These are phyloP conservation scores for Catharus ustulatus DNA, from an alignment of 2,797 vertebrate species.

Conservation along the genomic window DNA sequence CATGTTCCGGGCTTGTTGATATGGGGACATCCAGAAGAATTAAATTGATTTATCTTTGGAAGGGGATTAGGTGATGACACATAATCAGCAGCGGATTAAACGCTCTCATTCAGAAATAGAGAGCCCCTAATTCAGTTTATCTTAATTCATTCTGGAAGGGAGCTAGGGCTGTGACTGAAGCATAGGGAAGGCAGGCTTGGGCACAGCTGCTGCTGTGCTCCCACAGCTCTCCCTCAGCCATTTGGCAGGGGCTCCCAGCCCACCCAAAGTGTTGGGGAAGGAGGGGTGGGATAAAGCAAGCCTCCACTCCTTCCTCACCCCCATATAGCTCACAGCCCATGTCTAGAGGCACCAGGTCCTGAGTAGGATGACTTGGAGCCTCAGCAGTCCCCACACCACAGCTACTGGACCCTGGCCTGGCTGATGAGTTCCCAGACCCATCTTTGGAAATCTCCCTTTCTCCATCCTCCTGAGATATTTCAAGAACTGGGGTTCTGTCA, in stretches of 20 bases:
- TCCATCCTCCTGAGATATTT: background rate
- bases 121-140: background rate
- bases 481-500: background rate
- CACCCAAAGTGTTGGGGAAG: background rate
- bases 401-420: background rate
- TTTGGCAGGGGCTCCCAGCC: background rate
- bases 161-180: background rate
- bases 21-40: background rate
- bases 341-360: background rate
- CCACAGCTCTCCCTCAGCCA: background rate
- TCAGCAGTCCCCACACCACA: background rate
- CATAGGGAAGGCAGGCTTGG: accelerated
- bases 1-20: background rate
- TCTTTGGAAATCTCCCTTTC: background rate
- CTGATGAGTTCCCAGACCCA: background rate
- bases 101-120: background rate
- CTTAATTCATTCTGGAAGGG: background rate
- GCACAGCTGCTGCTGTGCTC: background rate
- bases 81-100: background rate
- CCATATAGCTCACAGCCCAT: accelerated
- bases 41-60: background rate
- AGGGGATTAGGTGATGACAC: background rate
- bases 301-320: accelerated
- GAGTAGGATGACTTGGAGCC: background rate
- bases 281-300: background rate